Conservation (phyloP, 1,140 invertebrate species). For the Heliconius hermathena region DNA sequence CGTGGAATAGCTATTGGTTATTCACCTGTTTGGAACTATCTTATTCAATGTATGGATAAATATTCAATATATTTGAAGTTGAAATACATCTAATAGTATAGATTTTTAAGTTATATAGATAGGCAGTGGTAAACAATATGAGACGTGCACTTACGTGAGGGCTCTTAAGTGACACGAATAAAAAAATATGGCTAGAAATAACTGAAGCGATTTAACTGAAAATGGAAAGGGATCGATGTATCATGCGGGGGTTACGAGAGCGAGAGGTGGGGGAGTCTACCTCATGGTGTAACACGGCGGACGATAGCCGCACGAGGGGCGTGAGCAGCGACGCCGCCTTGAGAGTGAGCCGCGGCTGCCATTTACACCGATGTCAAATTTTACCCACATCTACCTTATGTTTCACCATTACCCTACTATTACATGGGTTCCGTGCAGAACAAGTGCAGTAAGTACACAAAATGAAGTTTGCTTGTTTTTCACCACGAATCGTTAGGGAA, state of each 20-base stretch:
- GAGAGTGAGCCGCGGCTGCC: constrained; percentile 55
- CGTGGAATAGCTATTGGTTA: too few relatives aligned
- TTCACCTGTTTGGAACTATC: too few relatives aligned
- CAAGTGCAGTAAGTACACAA: neutral
- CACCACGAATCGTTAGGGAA: neutral
- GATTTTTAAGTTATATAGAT: neutral
- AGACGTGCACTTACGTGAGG: too few relatives aligned
- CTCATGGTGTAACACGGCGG: constrained; percentile 59
- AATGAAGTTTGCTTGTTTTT: neutral
- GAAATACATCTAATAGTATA: neutral
- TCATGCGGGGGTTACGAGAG: neutral
- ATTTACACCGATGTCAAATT: constrained; percentile 30
- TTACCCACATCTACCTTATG: neutral
- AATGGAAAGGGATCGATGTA: neutral
- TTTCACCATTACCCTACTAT: neutral
- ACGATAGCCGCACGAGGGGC: constrained; percentile 55
- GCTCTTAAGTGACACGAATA: neutral
- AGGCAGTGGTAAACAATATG: too few relatives aligned
- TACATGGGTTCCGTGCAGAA: neutral
- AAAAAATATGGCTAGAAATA: neutral
- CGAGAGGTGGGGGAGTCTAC: constrained; percentile 43
- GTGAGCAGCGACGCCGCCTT: constrained; percentile 56
- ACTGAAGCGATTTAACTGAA: neutral
- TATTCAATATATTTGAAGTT: neutral
- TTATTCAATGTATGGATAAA: neutral